phyloP scores from a whole-genome alignment of 2,797 vertebrate species.

The Alfaro cultratus region DNA sequence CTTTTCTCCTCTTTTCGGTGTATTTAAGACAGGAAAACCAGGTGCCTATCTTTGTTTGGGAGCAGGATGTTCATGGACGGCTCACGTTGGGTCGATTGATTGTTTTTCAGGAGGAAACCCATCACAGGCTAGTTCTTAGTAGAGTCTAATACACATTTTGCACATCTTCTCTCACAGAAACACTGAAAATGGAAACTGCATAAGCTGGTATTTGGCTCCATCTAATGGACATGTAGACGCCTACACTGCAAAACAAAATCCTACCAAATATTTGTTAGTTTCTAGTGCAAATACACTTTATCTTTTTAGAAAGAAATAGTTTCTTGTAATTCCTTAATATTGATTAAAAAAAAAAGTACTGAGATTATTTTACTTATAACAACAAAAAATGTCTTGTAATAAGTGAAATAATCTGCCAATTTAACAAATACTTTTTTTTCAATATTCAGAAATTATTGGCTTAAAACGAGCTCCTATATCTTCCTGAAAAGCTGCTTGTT shows the following conservation, averaged over 20 bases:
- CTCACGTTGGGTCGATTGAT: neutral
- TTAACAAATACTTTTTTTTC: too few relatives aligned
- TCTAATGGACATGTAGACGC: slow-evolving; percentile 48
- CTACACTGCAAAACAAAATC: slow-evolving; percentile 13
- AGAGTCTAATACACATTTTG: neutral
- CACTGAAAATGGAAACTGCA: neutral
- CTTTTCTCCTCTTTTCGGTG: slow-evolving; percentile 5
- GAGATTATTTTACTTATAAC: too few relatives aligned
- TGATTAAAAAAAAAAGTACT: too few relatives aligned
- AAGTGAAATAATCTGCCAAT: too few relatives aligned
- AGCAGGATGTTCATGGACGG: neutral
- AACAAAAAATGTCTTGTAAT: too few relatives aligned
- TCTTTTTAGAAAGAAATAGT: too few relatives aligned
- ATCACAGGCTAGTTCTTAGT: neutral
- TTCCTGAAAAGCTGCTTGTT: too few relatives aligned
- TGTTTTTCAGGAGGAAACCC: neutral
- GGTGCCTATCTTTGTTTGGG: neutral
- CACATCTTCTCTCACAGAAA: neutral
- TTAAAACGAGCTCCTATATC: too few relatives aligned
- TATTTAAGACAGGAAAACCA: slow-evolving; percentile 14
- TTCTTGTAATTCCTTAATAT: too few relatives aligned
- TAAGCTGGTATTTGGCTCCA: slow-evolving; percentile 63
- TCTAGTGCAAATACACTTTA: too few relatives aligned
- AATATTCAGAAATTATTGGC: too few relatives aligned
- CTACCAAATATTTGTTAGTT: too few relatives aligned